Evolutionary conservation across 2,797 vertebrate genomes (phyloP).

Genomic region (Echiichthys vipera): DNA sequence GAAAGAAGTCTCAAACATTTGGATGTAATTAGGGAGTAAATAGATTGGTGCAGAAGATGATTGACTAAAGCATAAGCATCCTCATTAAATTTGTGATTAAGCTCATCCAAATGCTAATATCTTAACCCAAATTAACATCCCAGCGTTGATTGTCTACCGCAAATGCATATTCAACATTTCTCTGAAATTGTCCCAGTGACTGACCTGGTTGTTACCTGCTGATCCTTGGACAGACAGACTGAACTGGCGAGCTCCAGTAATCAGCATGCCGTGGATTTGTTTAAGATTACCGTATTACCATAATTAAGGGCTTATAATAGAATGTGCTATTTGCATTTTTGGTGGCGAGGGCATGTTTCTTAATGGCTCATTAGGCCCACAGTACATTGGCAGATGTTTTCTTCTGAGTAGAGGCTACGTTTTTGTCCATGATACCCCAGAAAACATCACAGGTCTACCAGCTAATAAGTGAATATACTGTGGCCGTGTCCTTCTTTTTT

Average conservation of each 20-base stretch:
- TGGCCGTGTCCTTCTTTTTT: slow-evolving; percentile 54
- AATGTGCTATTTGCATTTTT: slow-evolving; percentile 91
- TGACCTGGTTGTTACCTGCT: slow-evolving; percentile 83
- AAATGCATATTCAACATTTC: slow-evolving; percentile 84
- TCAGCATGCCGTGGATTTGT: slow-evolving; percentile 87
- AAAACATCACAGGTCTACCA: slow-evolving; percentile 47
- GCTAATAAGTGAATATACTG: slow-evolving; percentile 54
- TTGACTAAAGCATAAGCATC: slow-evolving; percentile 74
- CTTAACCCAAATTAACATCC: slow-evolving; percentile 78
- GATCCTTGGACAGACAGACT: slow-evolving; percentile 81
- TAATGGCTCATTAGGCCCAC: slow-evolving; percentile 87
- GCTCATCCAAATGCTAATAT: slow-evolving; percentile 79
- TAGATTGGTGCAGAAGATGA: slow-evolving; percentile 59
- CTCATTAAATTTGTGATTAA: slow-evolving; percentile 78
- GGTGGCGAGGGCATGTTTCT: slow-evolving; percentile 86
- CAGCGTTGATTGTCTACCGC: slow-evolving; percentile 67
- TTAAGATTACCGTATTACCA: slow-evolving; percentile 87
- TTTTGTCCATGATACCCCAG: slow-evolving; percentile 68
- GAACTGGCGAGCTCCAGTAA: slow-evolving; percentile 80
- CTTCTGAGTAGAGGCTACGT: slow-evolving; percentile 72
- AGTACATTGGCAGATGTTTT: slow-evolving; percentile 87
- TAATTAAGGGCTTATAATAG: slow-evolving; percentile 89
- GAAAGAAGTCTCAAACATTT: slow-evolving; percentile 75
- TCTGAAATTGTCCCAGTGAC: slow-evolving; percentile 81
- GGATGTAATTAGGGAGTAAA: slow-evolving; percentile 71